These are phyloP conservation scores for Xenopus tropicalis DNA, from an alignment of 2,113 vertebrate species.

Conservation along the genomic window UCB_Xtro_10.0 CM004448.2:94051001-94051500, in stretches of 20 bases:
- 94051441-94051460: neutral
- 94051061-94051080: too few relatives aligned
- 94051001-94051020: too few relatives aligned
- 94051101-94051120: too few relatives aligned
- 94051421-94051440: neutral
- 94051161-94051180: too few relatives aligned
- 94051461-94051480: too few relatives aligned
- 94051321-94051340: slow-evolving; percentile 40
- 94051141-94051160: too few relatives aligned
- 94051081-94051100: too few relatives aligned
- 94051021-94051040: too few relatives aligned
- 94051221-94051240: slow-evolving; percentile 33
- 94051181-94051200: too few relatives aligned
- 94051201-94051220: slow-evolving; percentile 43
- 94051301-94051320: slow-evolving; percentile 21
- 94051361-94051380: slow-evolving; percentile 43
- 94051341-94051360: neutral
- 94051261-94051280: slow-evolving; percentile 28
- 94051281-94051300: neutral
- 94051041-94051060: too few relatives aligned
- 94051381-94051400: slow-evolving; percentile 17
- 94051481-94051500: too few relatives aligned
- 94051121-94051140: too few relatives aligned
- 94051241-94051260: slow-evolving; percentile 38
- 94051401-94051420: neutral